Percentiles rank a stretch among this genome's conserved stretches.
Conservation (phyloP, 2,888 invertebrate species). For the Lasioglossum marginatum region DNA sequence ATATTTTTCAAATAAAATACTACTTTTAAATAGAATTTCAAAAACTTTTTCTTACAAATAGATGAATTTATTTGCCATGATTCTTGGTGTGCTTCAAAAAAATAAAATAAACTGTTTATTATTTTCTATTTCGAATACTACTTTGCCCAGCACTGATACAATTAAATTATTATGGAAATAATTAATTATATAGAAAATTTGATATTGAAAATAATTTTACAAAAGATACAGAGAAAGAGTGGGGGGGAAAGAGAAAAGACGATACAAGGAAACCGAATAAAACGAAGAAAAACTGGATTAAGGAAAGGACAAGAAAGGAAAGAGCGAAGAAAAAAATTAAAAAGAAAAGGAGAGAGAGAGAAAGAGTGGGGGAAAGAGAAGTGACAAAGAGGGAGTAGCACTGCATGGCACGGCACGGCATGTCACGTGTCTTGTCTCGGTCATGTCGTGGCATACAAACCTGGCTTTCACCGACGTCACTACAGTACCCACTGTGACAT, state of each 20-base stretch:
- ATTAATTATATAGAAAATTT: too few species aligned
- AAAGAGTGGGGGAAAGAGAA: slow-evolving; percentile 11
- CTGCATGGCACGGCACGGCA: slow-evolving; percentile 81
- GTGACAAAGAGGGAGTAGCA: slow-evolving; percentile 79
- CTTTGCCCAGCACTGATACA: too few species aligned
- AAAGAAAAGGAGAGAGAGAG: background rate
- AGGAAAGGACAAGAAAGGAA: background rate
- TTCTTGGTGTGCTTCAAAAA: too few species aligned
- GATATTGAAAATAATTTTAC: too few species aligned
- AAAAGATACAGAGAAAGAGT: too few species aligned
- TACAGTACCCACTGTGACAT: slow-evolving; percentile 99
- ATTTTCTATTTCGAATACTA: too few species aligned
- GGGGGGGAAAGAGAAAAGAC: background rate
- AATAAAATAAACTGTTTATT: too few species aligned
- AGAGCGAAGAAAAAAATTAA: background rate
- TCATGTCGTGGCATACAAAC: slow-evolving; percentile 90
- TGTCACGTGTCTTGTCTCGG: slow-evolving; percentile 82
- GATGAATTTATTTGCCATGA: too few species aligned
- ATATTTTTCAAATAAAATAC: too few species aligned
- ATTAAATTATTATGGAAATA: too few species aligned
- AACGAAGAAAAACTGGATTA: background rate
- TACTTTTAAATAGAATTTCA: fast-evolving
- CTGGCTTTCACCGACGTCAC: slow-evolving; percentile 99
- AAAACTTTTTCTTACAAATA: too few species aligned
- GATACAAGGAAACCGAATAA: slow-evolving; percentile 8